Conservation (phyloP, 2,888 invertebrate genomes). For the Chorisops tibialis region DNA sequence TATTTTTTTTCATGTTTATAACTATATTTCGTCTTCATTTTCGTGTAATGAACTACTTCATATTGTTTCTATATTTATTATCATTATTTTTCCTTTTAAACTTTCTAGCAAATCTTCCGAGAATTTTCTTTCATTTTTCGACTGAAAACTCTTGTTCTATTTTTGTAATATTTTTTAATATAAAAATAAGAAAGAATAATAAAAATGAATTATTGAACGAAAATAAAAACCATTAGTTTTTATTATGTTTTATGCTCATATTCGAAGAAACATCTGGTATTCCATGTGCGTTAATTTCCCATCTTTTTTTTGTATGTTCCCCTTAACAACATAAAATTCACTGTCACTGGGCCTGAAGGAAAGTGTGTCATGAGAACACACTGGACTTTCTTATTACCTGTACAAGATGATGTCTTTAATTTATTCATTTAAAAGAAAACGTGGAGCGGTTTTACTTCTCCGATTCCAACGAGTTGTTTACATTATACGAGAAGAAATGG, state of each 20-base stretch:
- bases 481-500: too few species aligned
- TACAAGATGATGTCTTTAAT: constrained; percentile 17
- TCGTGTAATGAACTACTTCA: background rate
- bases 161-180: background rate
- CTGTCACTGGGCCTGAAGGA: constrained; percentile 26
- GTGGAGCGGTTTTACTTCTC: too few species aligned
- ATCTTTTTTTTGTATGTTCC: constrained; percentile 3
- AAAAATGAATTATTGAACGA: too few species aligned
- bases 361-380: constrained; percentile 31
- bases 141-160: constrained; percentile 26
- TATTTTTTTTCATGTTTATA: background rate
- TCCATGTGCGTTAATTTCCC: background rate
- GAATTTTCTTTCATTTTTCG: constrained; percentile 29
- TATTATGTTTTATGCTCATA: too few species aligned
- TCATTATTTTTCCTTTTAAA: constrained; percentile 12
- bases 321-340: constrained; percentile 28
- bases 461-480: too few species aligned
- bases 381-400: constrained; percentile 23
- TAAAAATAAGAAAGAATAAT: too few species aligned
- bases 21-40: background rate
- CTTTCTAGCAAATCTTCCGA: constrained; percentile 10
- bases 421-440: constrained; percentile 24
- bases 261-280: too few species aligned
- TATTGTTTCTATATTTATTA: background rate
- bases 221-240: too few species aligned